These are phyloP conservation scores for Ceratina japonica DNA, from an alignment of 1,140 invertebrate species.

Conservation along the genomic window DNA sequence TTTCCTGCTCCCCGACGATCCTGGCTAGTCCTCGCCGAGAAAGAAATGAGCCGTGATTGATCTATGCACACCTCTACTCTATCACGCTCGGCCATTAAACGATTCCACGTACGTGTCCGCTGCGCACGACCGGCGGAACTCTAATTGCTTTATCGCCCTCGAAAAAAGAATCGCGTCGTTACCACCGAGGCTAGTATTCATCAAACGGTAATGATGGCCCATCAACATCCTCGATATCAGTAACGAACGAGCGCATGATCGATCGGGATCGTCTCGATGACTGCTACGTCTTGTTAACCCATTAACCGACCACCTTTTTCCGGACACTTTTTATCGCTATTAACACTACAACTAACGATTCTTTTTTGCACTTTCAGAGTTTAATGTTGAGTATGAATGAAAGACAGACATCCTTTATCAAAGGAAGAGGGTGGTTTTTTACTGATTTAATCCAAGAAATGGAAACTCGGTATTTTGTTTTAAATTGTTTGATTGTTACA, in stretches of 20 bases:
- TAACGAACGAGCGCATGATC: conserved; percentile 21
- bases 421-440: background rate
- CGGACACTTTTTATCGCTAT: background rate
- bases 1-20: conserved; percentile 19
- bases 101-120: conserved; percentile 29
- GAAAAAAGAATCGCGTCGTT: background rate
- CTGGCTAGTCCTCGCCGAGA: background rate
- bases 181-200: conserved; percentile 17
- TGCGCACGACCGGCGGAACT: conserved; percentile 12
- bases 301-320: background rate
- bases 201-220: conserved; percentile 31
- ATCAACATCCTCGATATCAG: conserved; percentile 15
- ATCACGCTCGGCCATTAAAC: conserved; percentile 37
- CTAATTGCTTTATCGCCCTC: conserved; percentile 36
- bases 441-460: background rate
- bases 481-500: background rate
- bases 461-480: conserved; percentile 32
- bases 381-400: too few relatives aligned
- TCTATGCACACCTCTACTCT: conserved; percentile 33
- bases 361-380: too few relatives aligned
- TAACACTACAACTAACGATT: background rate
- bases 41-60: conserved; percentile 33
- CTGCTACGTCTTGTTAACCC: background rate
- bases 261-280: conserved; percentile 23
- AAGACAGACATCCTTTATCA: too few relatives aligned